phyloP scores from a whole-genome alignment of 37 sponge, comb jelly and placozoan genomes.

The Cladorhizidae sp. region DNA sequence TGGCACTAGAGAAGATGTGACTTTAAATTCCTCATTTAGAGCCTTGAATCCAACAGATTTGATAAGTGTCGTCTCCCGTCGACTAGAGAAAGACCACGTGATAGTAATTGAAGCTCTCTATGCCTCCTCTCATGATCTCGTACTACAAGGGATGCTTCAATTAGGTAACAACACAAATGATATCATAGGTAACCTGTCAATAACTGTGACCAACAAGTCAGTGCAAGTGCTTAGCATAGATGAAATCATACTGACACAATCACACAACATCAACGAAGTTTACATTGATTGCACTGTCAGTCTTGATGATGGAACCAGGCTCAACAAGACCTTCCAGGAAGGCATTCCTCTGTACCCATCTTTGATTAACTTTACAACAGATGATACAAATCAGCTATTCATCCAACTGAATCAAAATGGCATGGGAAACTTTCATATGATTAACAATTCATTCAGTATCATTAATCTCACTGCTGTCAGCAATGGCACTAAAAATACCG shows the following conservation, averaged over 20 bases:
- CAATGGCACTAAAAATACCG: not conserved
- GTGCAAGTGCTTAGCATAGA: slow-evolving; percentile 1
- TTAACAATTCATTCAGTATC: not conserved
- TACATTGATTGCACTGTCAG: slow-evolving; percentile 34
- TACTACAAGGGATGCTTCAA: not conserved
- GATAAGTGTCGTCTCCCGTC: not conserved
- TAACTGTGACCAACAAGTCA: not conserved
- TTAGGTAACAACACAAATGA: not conserved
- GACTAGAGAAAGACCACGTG: not conserved
- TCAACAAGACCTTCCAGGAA: slow-evolving; percentile 30
- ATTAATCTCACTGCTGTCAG: slow-evolving; percentile 13
- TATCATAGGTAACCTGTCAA: not conserved
- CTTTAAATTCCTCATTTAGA: not conserved
- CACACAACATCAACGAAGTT: not conserved
- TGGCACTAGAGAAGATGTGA: slow-evolving; percentile 5
- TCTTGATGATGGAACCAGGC: slow-evolving; percentile 6
- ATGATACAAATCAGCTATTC: not conserved
- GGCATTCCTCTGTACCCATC: slow-evolving; percentile 34
- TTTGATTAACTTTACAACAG: slow-evolving; percentile 34
- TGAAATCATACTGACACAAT: not conserved
- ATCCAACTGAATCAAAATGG: slow-evolving; percentile 1
- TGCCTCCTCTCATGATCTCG: not conserved
- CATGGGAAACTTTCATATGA: slow-evolving; percentile 15
- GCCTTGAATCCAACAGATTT: too few relatives aligned
- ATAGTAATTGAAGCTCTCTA: not conserved